Conservation (phyloP, 1,140 invertebrate genomes). For the Frieseomelitta varia region DNA sequence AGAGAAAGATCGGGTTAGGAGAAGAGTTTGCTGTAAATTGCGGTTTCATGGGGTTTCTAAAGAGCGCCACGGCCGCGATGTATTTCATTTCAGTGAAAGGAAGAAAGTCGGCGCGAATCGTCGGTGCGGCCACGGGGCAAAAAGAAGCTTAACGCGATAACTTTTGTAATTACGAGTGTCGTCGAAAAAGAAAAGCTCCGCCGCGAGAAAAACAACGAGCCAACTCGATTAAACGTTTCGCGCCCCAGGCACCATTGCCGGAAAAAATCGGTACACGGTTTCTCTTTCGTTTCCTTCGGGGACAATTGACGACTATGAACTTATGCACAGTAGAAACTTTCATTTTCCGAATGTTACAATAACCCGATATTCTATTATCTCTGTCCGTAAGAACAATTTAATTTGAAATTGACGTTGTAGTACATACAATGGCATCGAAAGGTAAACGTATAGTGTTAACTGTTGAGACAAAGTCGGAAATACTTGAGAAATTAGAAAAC, state of each 20-base stretch:
- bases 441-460: no score
- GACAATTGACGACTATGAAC: neutral
- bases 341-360: no score
- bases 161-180: conserved; percentile 48
- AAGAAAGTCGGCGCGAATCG: conserved; percentile 28
- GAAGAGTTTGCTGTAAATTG: conserved; percentile 14
- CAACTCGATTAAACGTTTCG: conserved; percentile 43
- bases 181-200: conserved; percentile 5
- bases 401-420: no score
- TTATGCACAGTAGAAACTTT: no score
- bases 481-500: no score
- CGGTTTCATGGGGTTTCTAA: conserved; percentile 10
- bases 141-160: conserved; percentile 21
- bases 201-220: conserved; percentile 26
- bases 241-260: neutral
- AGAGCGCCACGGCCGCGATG: conserved; percentile 10
- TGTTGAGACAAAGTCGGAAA: no score
- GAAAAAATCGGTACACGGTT: neutral
- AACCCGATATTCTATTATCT: no score
- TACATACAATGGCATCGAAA: no score
- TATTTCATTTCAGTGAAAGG: conserved; percentile 45
- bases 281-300: neutral
- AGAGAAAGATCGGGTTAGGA: neutral
- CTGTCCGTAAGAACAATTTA: no score
- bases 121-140: neutral